Conservation (phyloP, 2,888 invertebrate genomes). For the Stenichneumon culpator region DNA sequence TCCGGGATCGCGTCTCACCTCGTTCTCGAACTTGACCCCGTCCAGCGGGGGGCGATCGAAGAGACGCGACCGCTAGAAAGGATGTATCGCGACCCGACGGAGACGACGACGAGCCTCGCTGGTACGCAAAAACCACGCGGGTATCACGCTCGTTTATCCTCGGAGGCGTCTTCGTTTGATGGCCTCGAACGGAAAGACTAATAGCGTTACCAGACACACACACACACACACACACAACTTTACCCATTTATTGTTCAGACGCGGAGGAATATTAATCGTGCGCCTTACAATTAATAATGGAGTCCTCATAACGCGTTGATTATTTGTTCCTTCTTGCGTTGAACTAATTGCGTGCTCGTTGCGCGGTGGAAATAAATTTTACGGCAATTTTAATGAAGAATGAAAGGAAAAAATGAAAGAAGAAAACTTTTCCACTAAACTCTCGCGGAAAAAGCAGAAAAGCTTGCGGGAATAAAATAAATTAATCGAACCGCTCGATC, state of each 20-base stretch:
- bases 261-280: slow-evolving; percentile 14
- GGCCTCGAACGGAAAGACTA: slow-evolving; percentile 6
- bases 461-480: neutral
- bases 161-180: neutral
- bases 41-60: neutral
- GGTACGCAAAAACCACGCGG: slow-evolving; percentile 15
- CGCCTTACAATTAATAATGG: slow-evolving; percentile 1
- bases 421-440: neutral
- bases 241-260: neutral
- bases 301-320: neutral
- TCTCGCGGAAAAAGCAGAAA: neutral
- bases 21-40: slow-evolving; percentile 4
- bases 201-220: neutral
- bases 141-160: slow-evolving; percentile 22
- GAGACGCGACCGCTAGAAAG: slow-evolving; percentile 16
- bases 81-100: slow-evolving; percentile 4
- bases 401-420: neutral
- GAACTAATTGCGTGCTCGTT: neutral
- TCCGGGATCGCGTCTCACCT: slow-evolving; percentile 34
- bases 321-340: neutral
- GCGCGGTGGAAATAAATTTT: neutral
- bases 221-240: neutral
- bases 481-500: neutral
- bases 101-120: slow-evolving; percentile 23
- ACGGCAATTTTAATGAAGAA: neutral